Base-by-base conservation (phyloP, 2,888 invertebrate species). In the Andrena marginata region DNA sequence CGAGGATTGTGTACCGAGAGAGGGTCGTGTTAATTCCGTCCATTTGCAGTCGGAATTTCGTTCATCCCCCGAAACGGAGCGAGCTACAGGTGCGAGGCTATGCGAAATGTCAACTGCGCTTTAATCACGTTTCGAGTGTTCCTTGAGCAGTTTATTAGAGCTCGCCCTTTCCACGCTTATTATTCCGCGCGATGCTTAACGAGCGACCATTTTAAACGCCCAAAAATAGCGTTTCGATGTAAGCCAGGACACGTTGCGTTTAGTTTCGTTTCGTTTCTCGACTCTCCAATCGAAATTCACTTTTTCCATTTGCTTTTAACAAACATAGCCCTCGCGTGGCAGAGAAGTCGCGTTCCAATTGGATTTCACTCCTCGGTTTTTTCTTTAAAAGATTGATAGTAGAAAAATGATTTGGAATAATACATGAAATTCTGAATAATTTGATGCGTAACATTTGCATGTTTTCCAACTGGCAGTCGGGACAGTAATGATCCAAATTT, bases 71-170 rank as follows among this genome's bases (percentile, higher is more conserved):
- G 54, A 42, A 6, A 42, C 31, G 54, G 8, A 56, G 20, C 49
- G 79, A 80, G 73, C 80, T 79, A 68, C 72, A 80, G 80, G 73
- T 74, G 74, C 80, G 62, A 65, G 56, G 49, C 71, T 33, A 35
- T n/a, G 75, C 60, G 80, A 71, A 82, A 82, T 67, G 80, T 74
- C 80, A 71, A 80, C 82, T 69, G 60, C 74, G 54, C 71, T 82
- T 82, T 82, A 80, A 82, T 82, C 82, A 71, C 70, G 73, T 82
- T 82, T 80, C 75, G 62, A 80, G 80, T 74, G 80, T 65, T 48
- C 60, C 64, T 74, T 49, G 56, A 65, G 59, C 69, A 70, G 74
- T 80, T 79, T 69, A 69, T 73, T 69, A 79, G 72, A 71, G 70
- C 64, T 26, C 16, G 29, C 56, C 49, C 62, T 71, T 80, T 63